Percentiles rank a stretch among this genome's conserved stretches.
phyloP scores from a whole-genome alignment of 2,797 vertebrate genomes.

The Tokudaia tokunoshimensis region DNA sequence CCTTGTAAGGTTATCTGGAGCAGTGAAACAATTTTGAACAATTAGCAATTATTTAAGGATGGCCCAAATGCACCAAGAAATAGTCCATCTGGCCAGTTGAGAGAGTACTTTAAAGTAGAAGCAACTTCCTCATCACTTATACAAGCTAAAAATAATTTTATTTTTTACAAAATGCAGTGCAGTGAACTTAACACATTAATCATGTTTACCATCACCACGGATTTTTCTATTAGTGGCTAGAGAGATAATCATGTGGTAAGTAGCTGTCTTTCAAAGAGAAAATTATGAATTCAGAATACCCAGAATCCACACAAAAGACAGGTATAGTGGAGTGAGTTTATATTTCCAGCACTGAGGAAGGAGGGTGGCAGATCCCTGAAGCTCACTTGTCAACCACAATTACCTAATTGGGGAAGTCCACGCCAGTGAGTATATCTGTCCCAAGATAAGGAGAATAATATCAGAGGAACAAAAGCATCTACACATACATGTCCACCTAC shows the following conservation, averaged over 20 bases:
- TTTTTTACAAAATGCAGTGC: not conserved
- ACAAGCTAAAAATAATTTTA: not conserved
- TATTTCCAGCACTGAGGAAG: not conserved
- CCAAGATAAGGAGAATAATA: not conserved
- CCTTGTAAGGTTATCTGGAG: not conserved
- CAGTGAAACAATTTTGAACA: not conserved
- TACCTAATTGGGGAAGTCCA: not conserved
- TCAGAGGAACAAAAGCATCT: not conserved
- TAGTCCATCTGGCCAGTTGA: not conserved
- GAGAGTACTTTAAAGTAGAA: not conserved
- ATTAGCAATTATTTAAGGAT: not conserved
- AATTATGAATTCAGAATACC: not conserved
- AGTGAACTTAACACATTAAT: not conserved
- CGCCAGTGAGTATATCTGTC: not conserved
- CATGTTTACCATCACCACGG: not conserved
- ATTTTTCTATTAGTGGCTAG: not conserved
- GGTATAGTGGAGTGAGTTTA: too few species aligned
- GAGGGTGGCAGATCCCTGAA: not conserved
- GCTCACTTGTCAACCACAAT: not conserved
- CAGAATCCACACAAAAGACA: not conserved
- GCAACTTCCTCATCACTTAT: not conserved
- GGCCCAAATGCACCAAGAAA: not conserved
- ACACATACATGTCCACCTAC: not conserved
- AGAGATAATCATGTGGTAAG: not conserved
- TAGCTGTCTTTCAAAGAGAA: not conserved